Evolutionary conservation across 2,888 invertebrate genomes (phyloP), one percentile per base, ranked within the genome.

Genomic region (Himalopsyche anomala): DNA sequence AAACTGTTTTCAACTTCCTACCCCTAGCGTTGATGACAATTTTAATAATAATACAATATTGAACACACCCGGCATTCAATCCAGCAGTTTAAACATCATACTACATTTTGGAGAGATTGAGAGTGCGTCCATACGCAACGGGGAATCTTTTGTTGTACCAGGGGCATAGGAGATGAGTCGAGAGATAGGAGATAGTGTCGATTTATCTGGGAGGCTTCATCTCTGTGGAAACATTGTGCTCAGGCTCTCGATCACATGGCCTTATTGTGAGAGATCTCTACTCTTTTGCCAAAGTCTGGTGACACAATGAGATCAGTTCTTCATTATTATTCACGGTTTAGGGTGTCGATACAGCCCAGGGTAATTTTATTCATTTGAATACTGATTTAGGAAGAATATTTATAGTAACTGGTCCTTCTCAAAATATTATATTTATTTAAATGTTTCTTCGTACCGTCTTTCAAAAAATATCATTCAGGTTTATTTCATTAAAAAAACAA

Each of bases 251-350:
- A 28, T 62, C 62, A 62, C 28, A 62, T 62, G 62, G 62, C 62
- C 62, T n/a, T 56, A 85, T 85, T 85, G 85, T 85, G 80, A 36
- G 80, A 62, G 62, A 62, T 62, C 62, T 62, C 62, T 62, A 62
- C 62, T 62, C 62, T 8, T 74, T 40, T 83, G 74, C 56, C 62
- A 40, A 62, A 28, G 83, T 19, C 56, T 55, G 45, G 81, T 84
- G 83, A 81, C 87, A 85, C 87, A 87, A 84, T 86, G 82, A 83
- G 81, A 55, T 84, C 74, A 82, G 84, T 82, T 86, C 84, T 84
- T 87, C 84, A 86, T 87, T 87, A 87, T 83, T 86, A 87, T 87
- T 86, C 87, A 86, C 87, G 79, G 87, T 86, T 85, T 84, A 62
- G 83, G 86, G 86, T 79, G 36, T 79, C 84, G 36, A 84, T 79